phyloP scores from a whole-genome alignment of 2,888 invertebrate species.

The Sinhomidia bicolor region DNA sequence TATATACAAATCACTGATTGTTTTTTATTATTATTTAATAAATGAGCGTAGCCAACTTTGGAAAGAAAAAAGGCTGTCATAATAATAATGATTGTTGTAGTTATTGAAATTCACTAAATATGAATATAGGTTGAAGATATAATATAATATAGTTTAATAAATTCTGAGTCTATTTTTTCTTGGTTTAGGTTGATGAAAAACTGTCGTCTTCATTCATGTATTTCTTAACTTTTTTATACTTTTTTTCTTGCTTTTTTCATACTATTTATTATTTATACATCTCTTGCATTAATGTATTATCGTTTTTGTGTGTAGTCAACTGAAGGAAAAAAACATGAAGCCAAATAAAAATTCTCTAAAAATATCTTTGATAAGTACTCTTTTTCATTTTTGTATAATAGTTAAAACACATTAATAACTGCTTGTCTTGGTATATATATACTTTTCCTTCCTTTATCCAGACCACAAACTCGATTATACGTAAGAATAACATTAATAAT shows the following conservation, averaged over 20 bases:
- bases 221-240: conserved; percentile 26
- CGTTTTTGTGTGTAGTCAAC: neutral
- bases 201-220: neutral
- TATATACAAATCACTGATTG: conserved; percentile 49
- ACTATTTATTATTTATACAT: conserved; percentile 6
- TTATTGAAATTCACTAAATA: conserved; percentile 6
- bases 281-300: neutral
- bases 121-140: neutral
- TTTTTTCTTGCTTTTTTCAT: conserved; percentile 35
- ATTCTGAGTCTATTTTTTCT: conserved; percentile 13
- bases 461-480: neutral
- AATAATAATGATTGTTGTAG: conserved; percentile 5
- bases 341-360: conserved; percentile 6
- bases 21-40: conserved; percentile 2
- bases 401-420: neutral
- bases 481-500: conserved; percentile 11
- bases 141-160: conserved; percentile 17
- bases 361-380: conserved; percentile 3
- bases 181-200: conserved; percentile 40
- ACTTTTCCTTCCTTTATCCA: neutral
- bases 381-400: neutral
- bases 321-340: neutral
- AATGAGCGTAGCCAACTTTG: conserved; percentile 44
- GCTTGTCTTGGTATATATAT: neutral
- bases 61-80: conserved; percentile 29